Base-by-base conservation (phyloP, 2,113 vertebrate species). In the Gambusia holbrooki region DNA sequence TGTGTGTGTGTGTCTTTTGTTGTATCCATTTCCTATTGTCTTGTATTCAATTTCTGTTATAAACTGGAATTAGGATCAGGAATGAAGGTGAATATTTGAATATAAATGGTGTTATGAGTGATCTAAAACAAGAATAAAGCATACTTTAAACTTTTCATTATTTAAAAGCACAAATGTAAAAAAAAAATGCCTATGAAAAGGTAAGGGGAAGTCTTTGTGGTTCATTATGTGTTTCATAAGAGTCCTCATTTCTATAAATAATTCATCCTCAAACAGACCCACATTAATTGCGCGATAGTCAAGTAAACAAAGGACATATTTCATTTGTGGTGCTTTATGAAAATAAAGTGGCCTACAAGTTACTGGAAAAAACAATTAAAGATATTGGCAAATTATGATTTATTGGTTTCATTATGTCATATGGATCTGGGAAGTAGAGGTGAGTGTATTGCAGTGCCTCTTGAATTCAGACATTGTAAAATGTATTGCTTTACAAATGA, bases 381-480 rank as follows among this genome's bases (percentile, higher is more conserved):
- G 42, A 40, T 42, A 76, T 9, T 61, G 15, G 17, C 33, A 19
- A 28, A 29, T 0, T 70, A 22, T 71, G 35, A 71, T 74, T 81
- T 64, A 32, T 69, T 37, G 30, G 40, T 76, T 42, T 61, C 51
- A 72, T 72, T 30, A 48, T 40, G 42, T 51, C 4, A 3, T 25
- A 25, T 15, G 4, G 17, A 77, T 7, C 35, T 61, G 61, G 35
- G 30, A 60, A 60, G 60, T 28, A 40, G 13, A 48, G 45, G 60
- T 69, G 14, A 33, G 12, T n/a, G 2, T 60, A 25, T 33, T 54
- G 10, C 29, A 64, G 74, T 13, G 6, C 2, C 17, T 33, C 12
- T 28, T 76, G 64, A 61, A 65, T 61, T 66, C 28, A 66, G n/a
- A 19, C 30, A 65, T 76, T 28, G 58, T 40, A 37, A 64, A 65